These are phyloP conservation scores for Acarapis woodi DNA, from an alignment of 1,140 invertebrate genomes.

Conservation along the genomic window DNA sequence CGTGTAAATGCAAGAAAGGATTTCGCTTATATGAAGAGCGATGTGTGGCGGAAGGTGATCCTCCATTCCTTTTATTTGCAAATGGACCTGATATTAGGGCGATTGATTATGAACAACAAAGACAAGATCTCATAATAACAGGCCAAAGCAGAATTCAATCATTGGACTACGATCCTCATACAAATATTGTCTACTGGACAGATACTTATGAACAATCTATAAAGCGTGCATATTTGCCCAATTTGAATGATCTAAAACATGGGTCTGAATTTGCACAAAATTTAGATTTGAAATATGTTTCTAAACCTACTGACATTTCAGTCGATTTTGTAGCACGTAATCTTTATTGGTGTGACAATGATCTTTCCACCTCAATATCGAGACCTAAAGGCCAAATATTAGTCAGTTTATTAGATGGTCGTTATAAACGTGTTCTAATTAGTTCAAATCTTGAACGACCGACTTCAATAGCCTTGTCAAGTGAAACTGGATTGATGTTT, in stretches of 20 bases:
- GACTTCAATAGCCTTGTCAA: slow-evolving; percentile 56
- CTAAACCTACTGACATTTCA: slow-evolving; percentile 46
- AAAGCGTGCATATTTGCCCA: slow-evolving; percentile 62
- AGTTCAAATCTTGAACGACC: slow-evolving; percentile 37
- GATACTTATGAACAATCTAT: slow-evolving; percentile 64
- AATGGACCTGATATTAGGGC: slow-evolving; percentile 61
- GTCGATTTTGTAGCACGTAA: slow-evolving; percentile 68
- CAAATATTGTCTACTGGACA: slow-evolving; percentile 68
- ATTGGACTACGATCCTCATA: slow-evolving; percentile 46
- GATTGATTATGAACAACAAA: slow-evolving; percentile 21
- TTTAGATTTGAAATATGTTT: slow-evolving; percentile 33
- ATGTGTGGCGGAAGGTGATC: slow-evolving; percentile 18
- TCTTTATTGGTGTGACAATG: slow-evolving; percentile 73
- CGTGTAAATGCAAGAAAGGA: slow-evolving; percentile 53
- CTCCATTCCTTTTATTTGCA: slow-evolving; percentile 17
- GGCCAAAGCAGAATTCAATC: slow-evolving; percentile 58
- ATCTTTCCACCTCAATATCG: slow-evolving; percentile 29
- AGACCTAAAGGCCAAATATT: slow-evolving; percentile 32
- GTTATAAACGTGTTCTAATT: slow-evolving; percentile 46
- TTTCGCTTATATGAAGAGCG: slow-evolving; percentile 25
- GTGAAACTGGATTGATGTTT: slow-evolving; percentile 39
- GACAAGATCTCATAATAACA: slow-evolving; percentile 27
- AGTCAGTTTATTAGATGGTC: slow-evolving; percentile 58
- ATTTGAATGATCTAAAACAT: slow-evolving; percentile 29
- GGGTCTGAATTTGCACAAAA: slow-evolving; percentile 48